A percentile compares a stretch with the other conserved stretches of the same genome.
phyloP scores from a whole-genome alignment of 2,797 vertebrate species.

The Myotis pilosus region DNA sequence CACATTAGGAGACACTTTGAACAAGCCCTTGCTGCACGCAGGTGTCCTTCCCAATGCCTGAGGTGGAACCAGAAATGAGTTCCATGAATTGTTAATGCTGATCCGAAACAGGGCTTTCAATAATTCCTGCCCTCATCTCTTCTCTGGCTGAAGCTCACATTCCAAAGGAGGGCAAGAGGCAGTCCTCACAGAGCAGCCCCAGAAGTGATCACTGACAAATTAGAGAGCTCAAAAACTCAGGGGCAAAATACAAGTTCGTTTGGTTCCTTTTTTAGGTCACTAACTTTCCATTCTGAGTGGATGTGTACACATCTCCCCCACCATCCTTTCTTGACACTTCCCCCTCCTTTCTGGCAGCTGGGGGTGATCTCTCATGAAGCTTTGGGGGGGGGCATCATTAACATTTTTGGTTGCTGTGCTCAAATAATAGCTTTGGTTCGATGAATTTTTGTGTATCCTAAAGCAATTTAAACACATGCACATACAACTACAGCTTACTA shows the following conservation, averaged over 20 bases:
- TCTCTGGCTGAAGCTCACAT: background rate
- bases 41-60: slow-evolving; percentile 36
- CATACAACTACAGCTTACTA: slow-evolving; percentile 46
- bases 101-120: slow-evolving; percentile 38
- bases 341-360: slow-evolving; percentile 59
- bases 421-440: slow-evolving; percentile 75
- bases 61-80: slow-evolving; percentile 49
- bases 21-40: background rate
- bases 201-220: background rate
- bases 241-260: background rate
- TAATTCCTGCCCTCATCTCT: slow-evolving; percentile 9
- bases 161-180: background rate
- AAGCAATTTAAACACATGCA: slow-evolving; percentile 45
- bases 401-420: slow-evolving; percentile 74
- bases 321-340: slow-evolving; percentile 36
- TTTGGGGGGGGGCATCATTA: slow-evolving; percentile 63
- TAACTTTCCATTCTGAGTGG: background rate
- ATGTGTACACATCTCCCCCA: slow-evolving; percentile 54
- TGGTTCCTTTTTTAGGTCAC: background rate
- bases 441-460: slow-evolving; percentile 61
- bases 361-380: slow-evolving; percentile 70
- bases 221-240: slow-evolving; percentile 3
- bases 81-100: slow-evolving; percentile 64
- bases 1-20: slow-evolving; percentile 61
- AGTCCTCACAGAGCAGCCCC: background rate